Base-by-base conservation (phyloP, 2,888 invertebrate genomes). In the Philopedon plagiatum region DNA sequence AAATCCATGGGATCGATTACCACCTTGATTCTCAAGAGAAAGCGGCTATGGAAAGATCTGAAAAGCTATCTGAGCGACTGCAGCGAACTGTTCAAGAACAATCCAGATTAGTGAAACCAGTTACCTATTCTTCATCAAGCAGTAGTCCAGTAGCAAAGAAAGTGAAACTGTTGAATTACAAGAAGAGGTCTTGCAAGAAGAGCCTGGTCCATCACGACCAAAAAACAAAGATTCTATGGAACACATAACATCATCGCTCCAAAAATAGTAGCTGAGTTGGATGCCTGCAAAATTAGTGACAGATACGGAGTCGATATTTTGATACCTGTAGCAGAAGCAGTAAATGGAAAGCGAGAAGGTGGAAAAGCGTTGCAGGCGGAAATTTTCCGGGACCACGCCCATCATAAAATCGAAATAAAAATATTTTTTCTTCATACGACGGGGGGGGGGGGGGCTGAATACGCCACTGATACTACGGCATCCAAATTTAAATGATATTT, bases 231-330 rank as follows among this genome's bases (percentile, higher is more conserved):
- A 39, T 39, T 39, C 13, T 39, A n/a, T 13, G 39, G 39, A n/a
- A 39, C 13, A 39, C 1, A 2, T 13, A 39, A 39, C 39, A 39
- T 78, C 46, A 69, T 78, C 29, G 71, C 69, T 57, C 61, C 63
- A 51, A 75, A 74, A 67, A 65, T 76, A 44, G 75, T 71, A 39
- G 75, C 76, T 19, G 75, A 71, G 23, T 72, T 75, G 67, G 71
- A 77, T 62, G 76, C 71, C 57, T 77, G 70, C 39, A 67, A 75
- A 69, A 19, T 75, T 44, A 77, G 75, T 63, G 66, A 74, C 29
- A 71, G 76, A 67, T 58, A 76, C 51, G 71, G 76, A 44, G 77
- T 76, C 41, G 72, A 71, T 56, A 61, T 78, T 64, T 57, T 76
- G 39, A 56, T 49, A n/a, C 57, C 72, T 19, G 46, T 58, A 71